A percentile compares a stretch with the other conserved stretches of the same genome.
phyloP scores from a whole-genome alignment of 2,797 vertebrate genomes.

The Liasis olivaceus region DNA sequence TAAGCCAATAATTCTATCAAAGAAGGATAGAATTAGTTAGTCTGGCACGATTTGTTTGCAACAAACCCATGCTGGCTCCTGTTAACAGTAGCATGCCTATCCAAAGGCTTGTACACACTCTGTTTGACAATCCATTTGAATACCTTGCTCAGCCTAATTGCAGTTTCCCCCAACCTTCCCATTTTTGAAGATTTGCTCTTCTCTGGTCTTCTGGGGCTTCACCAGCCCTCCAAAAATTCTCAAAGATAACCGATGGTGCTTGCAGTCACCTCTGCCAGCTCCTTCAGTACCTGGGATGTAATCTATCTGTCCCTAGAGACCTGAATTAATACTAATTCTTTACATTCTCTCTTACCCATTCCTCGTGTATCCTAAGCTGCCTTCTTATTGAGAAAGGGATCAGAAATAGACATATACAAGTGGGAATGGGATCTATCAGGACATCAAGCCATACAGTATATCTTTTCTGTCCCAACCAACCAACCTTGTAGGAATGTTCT shows the following conservation, averaged over 20 bases:
- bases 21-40: background rate
- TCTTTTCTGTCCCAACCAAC: too few species aligned
- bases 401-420: too few species aligned
- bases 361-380: background rate
- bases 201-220: background rate
- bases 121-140: background rate
- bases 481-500: background rate
- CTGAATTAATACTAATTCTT: background rate
- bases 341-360: background rate
- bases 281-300: background rate
- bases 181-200: background rate
- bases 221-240: background rate
- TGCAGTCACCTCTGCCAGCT: background rate
- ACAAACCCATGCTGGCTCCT: background rate
- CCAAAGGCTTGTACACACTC: background rate
- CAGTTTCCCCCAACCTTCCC: background rate
- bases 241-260: background rate
- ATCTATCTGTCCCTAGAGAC: background rate
- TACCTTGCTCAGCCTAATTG: background rate
- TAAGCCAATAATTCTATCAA: background rate
- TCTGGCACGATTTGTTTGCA: background rate
- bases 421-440: too few species aligned
- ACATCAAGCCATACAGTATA: too few species aligned
- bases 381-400: too few species aligned
- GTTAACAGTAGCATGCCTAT: background rate